These are phyloP conservation scores for Melanargia galathea DNA, from an alignment of 2,888 invertebrate species.

Conservation along the genomic window DNA sequence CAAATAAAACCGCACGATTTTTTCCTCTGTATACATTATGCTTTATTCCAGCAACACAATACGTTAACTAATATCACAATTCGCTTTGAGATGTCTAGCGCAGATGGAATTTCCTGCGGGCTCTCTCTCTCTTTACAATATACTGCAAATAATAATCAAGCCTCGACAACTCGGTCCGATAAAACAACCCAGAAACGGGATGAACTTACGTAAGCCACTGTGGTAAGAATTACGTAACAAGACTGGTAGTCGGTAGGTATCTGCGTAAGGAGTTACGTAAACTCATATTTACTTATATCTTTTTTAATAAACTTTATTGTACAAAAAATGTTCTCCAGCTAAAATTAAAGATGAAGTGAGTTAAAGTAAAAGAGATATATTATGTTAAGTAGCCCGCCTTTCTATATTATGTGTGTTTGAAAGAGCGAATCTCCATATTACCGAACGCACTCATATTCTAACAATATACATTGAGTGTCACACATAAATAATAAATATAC, in stretches of 20 bases:
- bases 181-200: neutral
- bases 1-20: neutral
- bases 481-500: too few relatives aligned
- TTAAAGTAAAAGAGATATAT: too few relatives aligned
- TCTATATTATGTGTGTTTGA: too few relatives aligned
- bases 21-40: neutral
- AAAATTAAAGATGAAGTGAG: too few relatives aligned
- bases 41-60: neutral
- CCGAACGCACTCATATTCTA: too few relatives aligned
- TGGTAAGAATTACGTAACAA: neutral
- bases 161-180: neutral
- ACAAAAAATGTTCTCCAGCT: too few relatives aligned
- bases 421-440: too few relatives aligned
- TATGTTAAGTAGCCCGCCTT: too few relatives aligned
- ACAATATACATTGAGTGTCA: too few relatives aligned
- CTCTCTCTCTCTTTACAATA: neutral
- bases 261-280: neutral
- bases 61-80: conserved; percentile 4
- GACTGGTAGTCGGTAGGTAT: neutral
- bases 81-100: conserved; percentile 5
- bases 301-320: too few relatives aligned
- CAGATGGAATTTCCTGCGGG: conserved; percentile 8
- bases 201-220: conserved; percentile 1
- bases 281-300: too few relatives aligned
- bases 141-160: conserved; percentile 8